phyloP scores from a whole-genome alignment of 2,888 invertebrate genomes.

The Baccha elongata region DNA sequence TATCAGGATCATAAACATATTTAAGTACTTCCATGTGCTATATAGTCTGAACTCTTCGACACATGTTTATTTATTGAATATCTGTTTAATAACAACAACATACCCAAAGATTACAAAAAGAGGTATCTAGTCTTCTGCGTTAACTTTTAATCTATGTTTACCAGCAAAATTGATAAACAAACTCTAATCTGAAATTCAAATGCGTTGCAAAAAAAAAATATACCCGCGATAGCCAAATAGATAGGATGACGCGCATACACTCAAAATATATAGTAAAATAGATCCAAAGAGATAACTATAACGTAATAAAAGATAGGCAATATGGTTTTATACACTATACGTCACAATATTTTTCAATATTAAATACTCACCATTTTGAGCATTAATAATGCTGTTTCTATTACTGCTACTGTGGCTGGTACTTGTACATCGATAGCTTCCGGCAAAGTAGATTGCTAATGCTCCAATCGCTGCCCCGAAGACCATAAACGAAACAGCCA shows the following conservation, averaged over 20 bases:
- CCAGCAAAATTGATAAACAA: neutral
- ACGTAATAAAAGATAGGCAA: too few species aligned
- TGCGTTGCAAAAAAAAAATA: slow-evolving; percentile 25
- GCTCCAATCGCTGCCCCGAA: slow-evolving; percentile 82
- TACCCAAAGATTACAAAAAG: neutral
- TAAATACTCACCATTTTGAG: slow-evolving; percentile 23
- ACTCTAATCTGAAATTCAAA: slow-evolving; percentile 1
- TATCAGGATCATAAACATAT: too few species aligned
- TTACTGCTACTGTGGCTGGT: slow-evolving; percentile 71
- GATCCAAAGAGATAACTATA: slow-evolving; percentile 7
- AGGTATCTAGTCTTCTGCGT: neutral
- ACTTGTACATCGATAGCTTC: slow-evolving; percentile 76
- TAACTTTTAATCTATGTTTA: slow-evolving; percentile 9
- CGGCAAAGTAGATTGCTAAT: slow-evolving; percentile 81
- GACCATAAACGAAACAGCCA: slow-evolving; percentile 81
- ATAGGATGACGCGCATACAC: neutral
- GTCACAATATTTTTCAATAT: neutral
- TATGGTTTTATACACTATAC: neutral
- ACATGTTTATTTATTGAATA: neutral
- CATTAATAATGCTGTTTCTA: slow-evolving; percentile 52
- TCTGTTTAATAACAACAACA: neutral
- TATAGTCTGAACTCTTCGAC: too few species aligned
- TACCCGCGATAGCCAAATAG: neutral
- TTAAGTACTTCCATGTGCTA: neutral
- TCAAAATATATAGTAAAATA: slow-evolving; percentile 19